Evolutionary conservation across 1,140 invertebrate species (phyloP).

Genomic region (Chlorops oryzae): DNA sequence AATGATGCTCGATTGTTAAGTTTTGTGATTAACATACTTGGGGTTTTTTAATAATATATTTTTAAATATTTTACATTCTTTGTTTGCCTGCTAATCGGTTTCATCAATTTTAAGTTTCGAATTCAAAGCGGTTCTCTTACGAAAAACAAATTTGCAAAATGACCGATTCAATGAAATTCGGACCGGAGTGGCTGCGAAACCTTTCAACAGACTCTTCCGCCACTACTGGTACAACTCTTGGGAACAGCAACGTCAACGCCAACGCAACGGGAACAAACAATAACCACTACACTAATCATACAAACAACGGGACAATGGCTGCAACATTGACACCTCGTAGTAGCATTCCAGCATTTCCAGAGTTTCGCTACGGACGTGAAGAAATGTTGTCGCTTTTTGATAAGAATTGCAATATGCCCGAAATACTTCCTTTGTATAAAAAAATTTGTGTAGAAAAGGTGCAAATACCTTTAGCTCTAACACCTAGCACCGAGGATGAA

Average conservation of each 20-base stretch:
- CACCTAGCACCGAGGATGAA: conserved; percentile 75
- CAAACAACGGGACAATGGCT: too few species aligned
- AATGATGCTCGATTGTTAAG: too few species aligned
- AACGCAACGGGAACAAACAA: too few species aligned
- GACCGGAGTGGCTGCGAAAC: conserved; percentile 67
- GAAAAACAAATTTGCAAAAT: conserved; percentile 40
- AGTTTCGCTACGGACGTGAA: conserved; percentile 68
- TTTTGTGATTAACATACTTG: too few species aligned
- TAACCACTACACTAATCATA: too few species aligned
- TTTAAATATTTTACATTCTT: too few species aligned
- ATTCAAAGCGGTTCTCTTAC: neutral
- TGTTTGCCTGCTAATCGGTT: too few species aligned
- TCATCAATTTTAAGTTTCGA: neutral
- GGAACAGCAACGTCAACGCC: too few species aligned
- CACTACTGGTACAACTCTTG: conserved; percentile 21
- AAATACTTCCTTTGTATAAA: conserved; percentile 58
- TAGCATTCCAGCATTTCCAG: conserved; percentile 42
- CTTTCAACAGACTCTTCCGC: conserved; percentile 50
- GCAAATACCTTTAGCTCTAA: conserved; percentile 69
- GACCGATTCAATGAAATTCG: conserved; percentile 69
- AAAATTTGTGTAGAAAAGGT: conserved; percentile 67
- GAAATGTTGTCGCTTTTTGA: conserved; percentile 82
- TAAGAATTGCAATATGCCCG: conserved; percentile 60
- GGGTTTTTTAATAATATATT: too few species aligned
- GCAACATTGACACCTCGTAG: conserved; percentile 20